These are phyloP conservation scores for Chironomus tentans DNA, from an alignment of 2,888 invertebrate genomes.

Conservation along the genomic window DNA sequence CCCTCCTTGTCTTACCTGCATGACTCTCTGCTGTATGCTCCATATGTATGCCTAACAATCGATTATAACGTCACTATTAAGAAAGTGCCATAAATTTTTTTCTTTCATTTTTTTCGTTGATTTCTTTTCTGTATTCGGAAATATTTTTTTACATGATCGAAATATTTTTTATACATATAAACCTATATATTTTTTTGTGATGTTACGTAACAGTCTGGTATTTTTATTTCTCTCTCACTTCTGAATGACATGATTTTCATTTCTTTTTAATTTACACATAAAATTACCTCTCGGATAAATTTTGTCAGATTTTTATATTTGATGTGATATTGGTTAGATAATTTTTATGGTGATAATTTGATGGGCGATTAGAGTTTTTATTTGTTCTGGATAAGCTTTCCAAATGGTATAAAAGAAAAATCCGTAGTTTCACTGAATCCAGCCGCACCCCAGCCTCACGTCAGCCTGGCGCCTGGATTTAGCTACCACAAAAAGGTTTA, in stretches of 20 bases:
- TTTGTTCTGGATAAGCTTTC: too few species aligned
- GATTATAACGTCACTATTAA: slow-evolving; percentile 17
- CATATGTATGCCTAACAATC: background rate
- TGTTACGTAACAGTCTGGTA: slow-evolving; percentile 21
- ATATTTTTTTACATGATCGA: slow-evolving; percentile 12
- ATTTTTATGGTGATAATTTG: too few species aligned
- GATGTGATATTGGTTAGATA: too few species aligned
- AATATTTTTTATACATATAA: slow-evolving; percentile 3
- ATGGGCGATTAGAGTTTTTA: too few species aligned
- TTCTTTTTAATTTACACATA: slow-evolving; percentile 16
- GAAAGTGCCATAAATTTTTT: slow-evolving; percentile 12
- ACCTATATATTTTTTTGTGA: background rate
- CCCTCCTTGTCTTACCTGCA: background rate
- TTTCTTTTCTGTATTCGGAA: slow-evolving; percentile 9
- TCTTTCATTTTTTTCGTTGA: background rate
- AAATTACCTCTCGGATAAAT: background rate
- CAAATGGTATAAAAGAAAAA: too few species aligned
- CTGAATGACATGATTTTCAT: background rate
- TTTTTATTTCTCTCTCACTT: slow-evolving; percentile 6
- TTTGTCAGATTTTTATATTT: too few species aligned
- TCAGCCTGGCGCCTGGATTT: too few species aligned
- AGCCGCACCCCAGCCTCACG: too few species aligned
- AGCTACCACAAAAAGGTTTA: too few species aligned
- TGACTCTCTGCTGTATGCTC: background rate
- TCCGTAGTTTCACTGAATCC: too few species aligned